Evolutionary conservation across 1,140 invertebrate species (phyloP).

Genomic region (Polypedilum pembai): DNA sequence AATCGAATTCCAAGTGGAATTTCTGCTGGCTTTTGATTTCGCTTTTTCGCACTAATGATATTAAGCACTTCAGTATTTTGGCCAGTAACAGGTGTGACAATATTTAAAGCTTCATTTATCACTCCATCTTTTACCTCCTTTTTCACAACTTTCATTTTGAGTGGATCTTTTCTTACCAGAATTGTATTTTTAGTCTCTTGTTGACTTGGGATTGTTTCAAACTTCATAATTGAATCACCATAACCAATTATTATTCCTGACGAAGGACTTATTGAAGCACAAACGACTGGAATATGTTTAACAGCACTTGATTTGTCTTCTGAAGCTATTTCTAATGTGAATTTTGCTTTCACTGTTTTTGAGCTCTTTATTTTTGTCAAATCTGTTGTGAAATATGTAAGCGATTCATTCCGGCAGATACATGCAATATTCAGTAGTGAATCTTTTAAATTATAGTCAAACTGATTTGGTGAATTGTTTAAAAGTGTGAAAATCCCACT

Average conservation of each 20-base stretch:
- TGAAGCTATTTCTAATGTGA: slow-evolving; percentile 60
- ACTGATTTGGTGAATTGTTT: slow-evolving; percentile 55
- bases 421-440: slow-evolving; percentile 48
- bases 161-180: slow-evolving; percentile 48
- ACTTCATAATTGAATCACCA: slow-evolving; percentile 50
- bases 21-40: slow-evolving; percentile 48
- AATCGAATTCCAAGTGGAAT: slow-evolving; percentile 67
- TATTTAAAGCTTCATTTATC: slow-evolving; percentile 43
- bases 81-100: slow-evolving; percentile 44
- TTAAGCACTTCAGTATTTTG: slow-evolving; percentile 39
- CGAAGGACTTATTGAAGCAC: slow-evolving; percentile 42
- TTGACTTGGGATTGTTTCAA: slow-evolving; percentile 55
- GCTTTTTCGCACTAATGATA: slow-evolving; percentile 44
- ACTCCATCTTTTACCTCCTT: slow-evolving; percentile 40
- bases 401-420: slow-evolving; percentile 58
- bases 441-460: slow-evolving; percentile 45
- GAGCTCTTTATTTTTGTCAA: slow-evolving; percentile 47
- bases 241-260: slow-evolving; percentile 49
- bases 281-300: slow-evolving; percentile 50
- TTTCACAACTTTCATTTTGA: slow-evolving; percentile 40
- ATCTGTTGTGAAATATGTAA: slow-evolving; percentile 45
- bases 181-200: slow-evolving; percentile 47
- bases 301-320: slow-evolving; percentile 46
- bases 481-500: slow-evolving; percentile 53
- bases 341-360: slow-evolving; percentile 64